phyloP scores from a whole-genome alignment of 1,140 invertebrate species.

The Heliothis virescens region DNA sequence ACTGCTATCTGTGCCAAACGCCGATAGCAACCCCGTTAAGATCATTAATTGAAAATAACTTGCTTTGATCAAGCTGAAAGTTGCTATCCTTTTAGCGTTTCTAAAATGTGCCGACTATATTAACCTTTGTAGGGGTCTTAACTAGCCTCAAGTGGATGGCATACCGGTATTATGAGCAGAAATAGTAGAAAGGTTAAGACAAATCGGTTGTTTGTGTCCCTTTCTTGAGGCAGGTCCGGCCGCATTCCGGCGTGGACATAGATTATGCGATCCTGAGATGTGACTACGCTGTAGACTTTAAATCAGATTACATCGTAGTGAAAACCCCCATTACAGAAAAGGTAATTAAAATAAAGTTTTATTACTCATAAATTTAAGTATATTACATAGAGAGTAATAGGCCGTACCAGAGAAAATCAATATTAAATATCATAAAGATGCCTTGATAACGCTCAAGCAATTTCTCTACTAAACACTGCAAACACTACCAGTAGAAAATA shows the following conservation, averaged over 20 bases:
- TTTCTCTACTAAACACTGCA: background rate
- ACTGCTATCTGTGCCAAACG: too few relatives aligned
- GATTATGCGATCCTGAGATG: constrained; percentile 13
- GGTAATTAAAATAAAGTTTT: too few relatives aligned
- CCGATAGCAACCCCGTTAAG: too few relatives aligned
- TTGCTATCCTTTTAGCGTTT: too few relatives aligned
- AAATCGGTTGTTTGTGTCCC: constrained; percentile 24
- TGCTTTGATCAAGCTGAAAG: too few relatives aligned
- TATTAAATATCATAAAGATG: too few relatives aligned
- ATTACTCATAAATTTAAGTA: too few relatives aligned
- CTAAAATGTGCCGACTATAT: background rate
- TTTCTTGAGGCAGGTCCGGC: constrained; percentile 33
- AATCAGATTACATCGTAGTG: background rate
- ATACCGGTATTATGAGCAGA: constrained; percentile 1
- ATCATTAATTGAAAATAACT: too few relatives aligned
- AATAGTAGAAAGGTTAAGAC: constrained; percentile 31
- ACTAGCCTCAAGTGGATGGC: background rate
- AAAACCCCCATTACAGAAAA: too few relatives aligned
- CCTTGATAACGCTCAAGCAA: too few relatives aligned
- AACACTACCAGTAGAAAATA: background rate
- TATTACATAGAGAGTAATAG: too few relatives aligned
- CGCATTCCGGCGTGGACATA: constrained; percentile 22
- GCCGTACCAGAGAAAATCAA: too few relatives aligned
- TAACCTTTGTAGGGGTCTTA: background rate
- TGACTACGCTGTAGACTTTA: background rate